Evolutionary conservation across 2,113 vertebrate species (phyloP), one percentile per base, ranked within the genome.

Genomic region (Limnothrissa miodon): DNA sequence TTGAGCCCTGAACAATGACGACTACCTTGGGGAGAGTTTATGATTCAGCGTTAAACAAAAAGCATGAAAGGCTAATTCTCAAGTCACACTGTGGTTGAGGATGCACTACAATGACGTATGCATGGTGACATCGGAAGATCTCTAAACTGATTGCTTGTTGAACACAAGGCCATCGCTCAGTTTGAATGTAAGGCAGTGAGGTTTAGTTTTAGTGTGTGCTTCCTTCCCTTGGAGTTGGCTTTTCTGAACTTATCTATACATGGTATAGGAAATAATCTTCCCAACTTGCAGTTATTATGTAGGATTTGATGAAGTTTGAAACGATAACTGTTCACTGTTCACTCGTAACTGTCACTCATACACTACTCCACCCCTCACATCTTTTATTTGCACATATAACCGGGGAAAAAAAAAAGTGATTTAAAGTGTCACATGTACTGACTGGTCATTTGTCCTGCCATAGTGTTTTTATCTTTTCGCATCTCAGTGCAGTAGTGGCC

Each of bases 291-390:
- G 51, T 83, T 25, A 82, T 36, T 11, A 25, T 36, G 45, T 59
- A 45, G 51, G 83, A 78, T 83, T 84, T 62, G 78, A 78, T 82
- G 83, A 88, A 85, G 45, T 84, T 81, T 81, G 51, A 84, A 84
- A 81, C 80, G 82, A 80, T 25, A 53, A 39, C 83, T 80, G 78
- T 83, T 39, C 51, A 39, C 83, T 80, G 78, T 83, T 42, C 42
- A 42, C 42, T 42, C 42, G 6, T 42, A 42, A 42, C 42, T 42
- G 42, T 83, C 25, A 83, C 80, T 80, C 23, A 53, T 23, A 82
- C 80, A 45, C 70, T 53, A 78, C 53, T 51, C 8, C 78, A 5
- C 81, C 80, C 66, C n/a, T 66, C 83, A 5, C 10, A 2, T 7
- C 10, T 62, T 29, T 62, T 62, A 39, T 36, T 74, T 74, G 66